Conservation (phyloP, 2,888 invertebrate genomes). For the Conistra vaccinii region DNA sequence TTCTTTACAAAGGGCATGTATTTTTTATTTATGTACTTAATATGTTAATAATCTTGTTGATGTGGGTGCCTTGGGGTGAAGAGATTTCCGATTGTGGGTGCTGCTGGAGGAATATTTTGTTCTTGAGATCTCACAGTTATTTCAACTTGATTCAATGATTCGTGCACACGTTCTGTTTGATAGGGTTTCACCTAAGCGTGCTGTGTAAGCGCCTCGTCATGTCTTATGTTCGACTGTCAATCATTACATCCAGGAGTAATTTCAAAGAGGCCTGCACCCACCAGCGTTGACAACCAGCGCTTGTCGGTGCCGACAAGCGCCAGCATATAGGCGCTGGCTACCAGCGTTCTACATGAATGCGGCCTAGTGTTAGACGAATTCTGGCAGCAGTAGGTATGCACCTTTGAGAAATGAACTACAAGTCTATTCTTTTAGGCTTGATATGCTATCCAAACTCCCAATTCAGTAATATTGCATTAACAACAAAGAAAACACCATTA, state of each 20-base stretch:
- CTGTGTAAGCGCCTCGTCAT: not conserved
- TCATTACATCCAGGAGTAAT: not conserved
- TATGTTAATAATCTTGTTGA: slow-evolving; percentile 52
- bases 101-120: slow-evolving; percentile 1
- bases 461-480: slow-evolving; percentile 9
- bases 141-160: not conserved
- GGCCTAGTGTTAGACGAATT: too few species aligned
- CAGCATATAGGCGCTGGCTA: too few species aligned
- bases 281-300: too few species aligned
- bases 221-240: slow-evolving; percentile 4
- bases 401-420: not conserved
- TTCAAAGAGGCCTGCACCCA: too few species aligned
- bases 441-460: not conserved
- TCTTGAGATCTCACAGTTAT: not conserved
- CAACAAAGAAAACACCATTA: slow-evolving; percentile 25
- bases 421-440: too few species aligned
- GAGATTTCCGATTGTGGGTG: slow-evolving; percentile 26
- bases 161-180: not conserved
- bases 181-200: not conserved
- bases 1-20: slow-evolving; percentile 46
- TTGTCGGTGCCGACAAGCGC: too few species aligned
- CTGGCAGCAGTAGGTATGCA: too few species aligned
- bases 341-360: too few species aligned
- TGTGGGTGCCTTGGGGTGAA: slow-evolving; percentile 4
- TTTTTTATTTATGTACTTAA: slow-evolving; percentile 54